Conservation (phyloP, 2,888 invertebrate genomes). For the Pseudococcus jackbeardsleyi region DNA sequence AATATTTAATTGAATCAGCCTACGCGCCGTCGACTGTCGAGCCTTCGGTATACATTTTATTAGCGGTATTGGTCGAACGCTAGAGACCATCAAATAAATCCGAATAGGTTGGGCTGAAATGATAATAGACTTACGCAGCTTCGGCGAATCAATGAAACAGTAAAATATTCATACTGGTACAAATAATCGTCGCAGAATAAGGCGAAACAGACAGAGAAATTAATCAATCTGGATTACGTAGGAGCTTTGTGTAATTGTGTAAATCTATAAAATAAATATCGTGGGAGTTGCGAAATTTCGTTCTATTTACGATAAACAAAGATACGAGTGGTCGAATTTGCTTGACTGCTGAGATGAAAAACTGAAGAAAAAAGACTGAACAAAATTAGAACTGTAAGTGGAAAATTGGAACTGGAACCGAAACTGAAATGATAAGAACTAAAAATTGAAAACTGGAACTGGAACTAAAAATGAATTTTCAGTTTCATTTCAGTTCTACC, state of each 20-base stretch:
- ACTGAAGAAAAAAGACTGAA: no score
- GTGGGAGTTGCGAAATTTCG: slow-evolving; percentile 2
- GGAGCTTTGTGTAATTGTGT: neutral
- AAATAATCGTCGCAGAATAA: neutral
- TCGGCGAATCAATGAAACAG: slow-evolving; percentile 27
- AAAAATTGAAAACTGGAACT: no score
- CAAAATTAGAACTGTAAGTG: no score
- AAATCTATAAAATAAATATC: neutral
- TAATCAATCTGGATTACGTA: slow-evolving; percentile 26
- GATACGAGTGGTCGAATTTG: no score
- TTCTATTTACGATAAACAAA: no score
- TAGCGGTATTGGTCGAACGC: neutral
- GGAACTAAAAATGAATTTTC: no score
- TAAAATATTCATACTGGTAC: neutral
- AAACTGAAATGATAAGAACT: no score
- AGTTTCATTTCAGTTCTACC: no score
- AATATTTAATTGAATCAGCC: slow-evolving; percentile 48
- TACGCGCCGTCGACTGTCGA: neutral
- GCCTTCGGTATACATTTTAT: slow-evolving; percentile 14
- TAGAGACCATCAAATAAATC: slow-evolving; percentile 18
- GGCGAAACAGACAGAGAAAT: neutral
- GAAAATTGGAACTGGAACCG: no score
- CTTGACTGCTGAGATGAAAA: no score
- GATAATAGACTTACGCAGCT: slow-evolving; percentile 30
- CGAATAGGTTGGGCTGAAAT: neutral